Conservation (phyloP, 64 coral and sea anemone species). For the Cladopsammia gracilis region DNA sequence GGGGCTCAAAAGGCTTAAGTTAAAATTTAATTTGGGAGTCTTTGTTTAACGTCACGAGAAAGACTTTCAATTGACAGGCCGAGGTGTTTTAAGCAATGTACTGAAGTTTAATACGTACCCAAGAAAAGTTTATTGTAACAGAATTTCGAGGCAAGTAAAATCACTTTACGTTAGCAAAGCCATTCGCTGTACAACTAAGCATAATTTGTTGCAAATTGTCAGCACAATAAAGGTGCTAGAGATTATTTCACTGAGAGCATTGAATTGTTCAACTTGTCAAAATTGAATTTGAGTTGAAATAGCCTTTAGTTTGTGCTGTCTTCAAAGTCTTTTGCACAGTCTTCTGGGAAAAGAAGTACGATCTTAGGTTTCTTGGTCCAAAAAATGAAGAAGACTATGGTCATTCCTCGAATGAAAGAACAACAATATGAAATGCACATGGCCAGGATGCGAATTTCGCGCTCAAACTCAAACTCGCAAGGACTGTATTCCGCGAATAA, state of each 20-base stretch:
- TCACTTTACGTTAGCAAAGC: no score
- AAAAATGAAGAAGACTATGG: not conserved
- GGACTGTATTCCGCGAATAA: not conserved
- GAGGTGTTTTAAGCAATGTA: not conserved
- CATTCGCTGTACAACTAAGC: no score
- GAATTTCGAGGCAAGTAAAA: no score
- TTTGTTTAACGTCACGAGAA: not conserved
- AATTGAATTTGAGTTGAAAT: not conserved
- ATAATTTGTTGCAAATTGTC: no score
- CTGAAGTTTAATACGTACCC: not conserved
- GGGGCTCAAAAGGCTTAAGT: no score
- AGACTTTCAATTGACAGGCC: not conserved
- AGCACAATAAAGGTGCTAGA: no score
- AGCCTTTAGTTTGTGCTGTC: not conserved
- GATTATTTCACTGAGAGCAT: no score
- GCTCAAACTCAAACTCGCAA: not conserved
- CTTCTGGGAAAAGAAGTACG: not conserved
- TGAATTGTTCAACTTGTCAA: not conserved
- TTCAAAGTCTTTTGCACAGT: not conserved
- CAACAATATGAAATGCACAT: slow-evolving; percentile 39
- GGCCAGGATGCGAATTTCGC: not conserved
- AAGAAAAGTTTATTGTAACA: no score
- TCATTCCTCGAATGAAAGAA: not conserved
- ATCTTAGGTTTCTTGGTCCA: not conserved
- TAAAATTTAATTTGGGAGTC: not conserved